A percentile compares a stretch with the other conserved stretches of the same genome.
Conservation (phyloP, 2,888 invertebrate species). For the Leptinotarsa tumamoca region DNA sequence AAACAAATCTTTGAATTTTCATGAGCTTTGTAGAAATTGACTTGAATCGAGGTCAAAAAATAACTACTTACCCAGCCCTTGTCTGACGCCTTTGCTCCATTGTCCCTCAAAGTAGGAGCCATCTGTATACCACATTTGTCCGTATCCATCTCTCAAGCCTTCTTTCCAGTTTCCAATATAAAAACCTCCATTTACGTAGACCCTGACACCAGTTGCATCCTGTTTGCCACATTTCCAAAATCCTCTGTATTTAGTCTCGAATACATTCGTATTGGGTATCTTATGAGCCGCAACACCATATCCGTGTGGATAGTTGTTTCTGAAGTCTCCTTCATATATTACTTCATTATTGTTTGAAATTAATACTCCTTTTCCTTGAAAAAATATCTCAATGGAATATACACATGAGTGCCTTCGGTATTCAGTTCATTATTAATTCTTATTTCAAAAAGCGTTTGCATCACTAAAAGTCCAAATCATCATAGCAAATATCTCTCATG, state of each 20-base stretch:
- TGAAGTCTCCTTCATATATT: slow-evolving; percentile 76
- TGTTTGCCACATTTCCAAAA: slow-evolving; percentile 72
- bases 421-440: too few species aligned
- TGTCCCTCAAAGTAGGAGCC: slow-evolving; percentile 74
- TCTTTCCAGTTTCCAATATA: slow-evolving; percentile 72
- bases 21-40: too few species aligned
- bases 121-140: slow-evolving; percentile 73
- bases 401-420: too few species aligned
- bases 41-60: too few species aligned
- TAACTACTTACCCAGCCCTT: slow-evolving; percentile 51
- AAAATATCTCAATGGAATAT: not conserved
- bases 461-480: too few species aligned
- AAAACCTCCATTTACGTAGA: slow-evolving; percentile 71
- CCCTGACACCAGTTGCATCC: slow-evolving; percentile 71
- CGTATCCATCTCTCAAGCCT: slow-evolving; percentile 71
- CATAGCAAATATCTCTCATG: too few species aligned
- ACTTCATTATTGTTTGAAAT: slow-evolving; percentile 64
- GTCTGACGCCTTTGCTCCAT: slow-evolving; percentile 62
- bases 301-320: slow-evolving; percentile 70
- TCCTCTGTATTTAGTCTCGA: slow-evolving; percentile 70
- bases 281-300: slow-evolving; percentile 69
- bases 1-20: too few species aligned
- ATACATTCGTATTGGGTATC: slow-evolving; percentile 65
- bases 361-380: slow-evolving; percentile 69
- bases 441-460: too few species aligned